phyloP scores from a whole-genome alignment of 2,113 vertebrate species.

The Barbus barbus region DNA sequence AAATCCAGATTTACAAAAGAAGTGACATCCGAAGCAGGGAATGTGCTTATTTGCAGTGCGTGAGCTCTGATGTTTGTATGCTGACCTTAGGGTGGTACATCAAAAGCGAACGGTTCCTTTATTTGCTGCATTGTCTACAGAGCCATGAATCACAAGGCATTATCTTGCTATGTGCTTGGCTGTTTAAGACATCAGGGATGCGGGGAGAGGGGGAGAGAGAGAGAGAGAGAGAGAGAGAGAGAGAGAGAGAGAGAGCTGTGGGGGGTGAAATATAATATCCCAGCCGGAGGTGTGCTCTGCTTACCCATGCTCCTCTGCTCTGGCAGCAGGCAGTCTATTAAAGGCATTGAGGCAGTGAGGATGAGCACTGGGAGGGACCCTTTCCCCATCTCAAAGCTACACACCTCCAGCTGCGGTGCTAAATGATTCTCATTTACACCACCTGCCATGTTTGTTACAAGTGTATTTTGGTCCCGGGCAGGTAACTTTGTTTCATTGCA shows the following conservation, averaged over 20 bases:
- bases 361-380: slow-evolving; percentile 47
- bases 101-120: slow-evolving; percentile 26
- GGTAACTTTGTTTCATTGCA: slow-evolving; percentile 29
- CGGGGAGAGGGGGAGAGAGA: slow-evolving; percentile 14
- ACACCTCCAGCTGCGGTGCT: slow-evolving; percentile 59
- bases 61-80: slow-evolving; percentile 29
- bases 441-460: slow-evolving; percentile 58
- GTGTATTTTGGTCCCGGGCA: slow-evolving; percentile 39
- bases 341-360: slow-evolving; percentile 46
- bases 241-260: slow-evolving; percentile 23
- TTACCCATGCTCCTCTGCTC: slow-evolving; percentile 47
- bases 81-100: slow-evolving; percentile 8
- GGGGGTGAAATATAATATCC: slow-evolving; percentile 54
- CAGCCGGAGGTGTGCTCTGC: slow-evolving; percentile 42
- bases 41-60: not conserved
- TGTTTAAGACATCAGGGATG: slow-evolving; percentile 47
- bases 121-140: slow-evolving; percentile 32
- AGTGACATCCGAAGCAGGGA: not conserved
- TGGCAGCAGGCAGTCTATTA: slow-evolving; percentile 52
- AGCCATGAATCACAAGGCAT: slow-evolving; percentile 51
- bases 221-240: slow-evolving; percentile 13
- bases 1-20: slow-evolving; percentile 28
- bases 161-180: slow-evolving; percentile 45
- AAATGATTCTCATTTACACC: slow-evolving; percentile 63
- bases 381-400: slow-evolving; percentile 49